These are phyloP conservation scores for Sebastes reedi DNA, from an alignment of 2,797 vertebrate genomes.

Conservation along the genomic window DNA sequence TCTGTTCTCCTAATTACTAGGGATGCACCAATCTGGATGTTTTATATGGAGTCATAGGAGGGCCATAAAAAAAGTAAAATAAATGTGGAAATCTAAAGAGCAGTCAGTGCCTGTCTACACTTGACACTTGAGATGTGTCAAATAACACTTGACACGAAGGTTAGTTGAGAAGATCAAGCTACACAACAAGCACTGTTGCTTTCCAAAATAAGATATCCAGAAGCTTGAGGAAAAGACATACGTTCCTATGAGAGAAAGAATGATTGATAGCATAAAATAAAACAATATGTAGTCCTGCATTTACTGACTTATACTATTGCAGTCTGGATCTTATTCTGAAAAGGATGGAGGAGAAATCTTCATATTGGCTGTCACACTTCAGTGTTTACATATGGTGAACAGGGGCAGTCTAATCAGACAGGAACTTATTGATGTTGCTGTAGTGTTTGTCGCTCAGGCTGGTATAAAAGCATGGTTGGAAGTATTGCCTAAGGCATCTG, in stretches of 20 bases:
- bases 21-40: neutral
- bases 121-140: constrained; percentile 25
- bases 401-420: neutral
- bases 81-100: too few species aligned
- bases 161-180: constrained; percentile 18
- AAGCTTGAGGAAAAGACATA: neutral
- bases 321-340: neutral
- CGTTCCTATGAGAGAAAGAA: neutral
- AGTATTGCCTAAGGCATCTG: constrained; percentile 15
- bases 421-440: constrained; percentile 13
- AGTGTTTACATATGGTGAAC: neutral
- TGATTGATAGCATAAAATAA: neutral
- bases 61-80: too few species aligned
- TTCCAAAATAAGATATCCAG: neutral
- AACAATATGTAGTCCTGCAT: neutral
- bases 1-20: neutral
- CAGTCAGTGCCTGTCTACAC: neutral
- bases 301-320: neutral
- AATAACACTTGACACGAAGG: constrained; percentile 6
- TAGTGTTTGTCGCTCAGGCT: constrained; percentile 11
- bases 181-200: neutral
- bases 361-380: neutral
- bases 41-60: neutral
- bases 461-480: neutral
- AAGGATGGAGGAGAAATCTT: neutral